These are phyloP conservation scores for Numenius phaeopus DNA, from an alignment of 2,797 vertebrate species.

Conservation along the genomic window DNA sequence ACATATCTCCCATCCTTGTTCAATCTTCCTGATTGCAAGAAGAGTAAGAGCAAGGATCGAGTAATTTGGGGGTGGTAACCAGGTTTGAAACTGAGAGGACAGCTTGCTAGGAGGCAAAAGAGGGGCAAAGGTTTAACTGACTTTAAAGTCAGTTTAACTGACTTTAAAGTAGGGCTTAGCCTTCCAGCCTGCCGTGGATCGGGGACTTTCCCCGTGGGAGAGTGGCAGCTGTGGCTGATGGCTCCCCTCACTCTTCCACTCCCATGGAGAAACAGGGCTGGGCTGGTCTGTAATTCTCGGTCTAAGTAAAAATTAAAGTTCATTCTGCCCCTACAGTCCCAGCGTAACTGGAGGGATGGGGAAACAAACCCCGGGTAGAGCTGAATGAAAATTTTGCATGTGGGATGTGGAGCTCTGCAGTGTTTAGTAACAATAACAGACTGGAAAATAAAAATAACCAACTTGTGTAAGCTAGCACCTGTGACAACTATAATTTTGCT, in stretches of 20 bases:
- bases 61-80: rapidly evolving
- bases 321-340: neutral
- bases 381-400: neutral
- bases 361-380: neutral
- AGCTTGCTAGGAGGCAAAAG: neutral
- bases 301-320: neutral
- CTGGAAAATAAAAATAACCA: neutral
- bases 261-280: neutral
- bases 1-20: neutral
- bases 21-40: neutral
- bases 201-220: neutral
- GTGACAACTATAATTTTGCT: neutral
- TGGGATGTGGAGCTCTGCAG: neutral
- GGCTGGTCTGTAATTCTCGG: neutral
- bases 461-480: neutral
- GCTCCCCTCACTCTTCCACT: neutral
- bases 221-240: neutral
- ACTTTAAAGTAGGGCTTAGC: neutral
- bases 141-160: neutral
- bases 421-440: neutral
- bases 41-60: neutral
- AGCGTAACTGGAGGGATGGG: neutral
- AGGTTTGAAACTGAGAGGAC: neutral
- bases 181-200: rapidly evolving
- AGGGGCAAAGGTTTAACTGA: neutral